Evolutionary conservation across 2,113 vertebrate species (phyloP), one percentile per base, ranked within the genome.

Genomic region (Dipodomys spectabilis): DNA sequence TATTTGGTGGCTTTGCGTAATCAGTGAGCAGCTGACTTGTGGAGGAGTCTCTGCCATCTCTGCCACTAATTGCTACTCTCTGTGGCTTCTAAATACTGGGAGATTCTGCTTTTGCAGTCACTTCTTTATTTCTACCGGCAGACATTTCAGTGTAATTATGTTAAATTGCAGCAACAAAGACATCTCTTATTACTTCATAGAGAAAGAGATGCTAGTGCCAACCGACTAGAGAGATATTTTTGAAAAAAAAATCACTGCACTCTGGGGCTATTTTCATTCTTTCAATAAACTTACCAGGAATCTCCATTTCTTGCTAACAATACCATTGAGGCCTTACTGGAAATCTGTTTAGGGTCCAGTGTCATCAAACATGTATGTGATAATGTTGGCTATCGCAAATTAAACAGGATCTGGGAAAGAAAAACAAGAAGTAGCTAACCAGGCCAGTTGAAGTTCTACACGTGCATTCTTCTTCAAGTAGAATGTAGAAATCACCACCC

Each of bases 71-170:
- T 2, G 19, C 23, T 32, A 64, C 35, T 86, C 53, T 35, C n/a
- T 77, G 13, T 71, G 30, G 44, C 20, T 84, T 68, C 12, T 60
- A 57, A 72, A 64, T 72, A 27, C 22, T 45, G 13, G 44, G 23
- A 84, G 78, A 35, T 62, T 25, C 11, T 44, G 35, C 64, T 65
- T 77, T 39, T 60, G 9, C 6, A 25, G 10, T 49, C 1, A 32
- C n/a, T 45, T 44, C 30, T 49, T 45, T 30, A 73, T 22, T 82
- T 85, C 28, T 28, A 18, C 35, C 44, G 45, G 60, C n/a, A 83
- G 45, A 25, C 30, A n/a, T 86, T 87, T 90, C 39, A 69, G 75
- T 68, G 28, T 90, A 73, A 90, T 94, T 93, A 74, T 16, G 73
- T 64, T 23, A 62, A 69, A 62, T 71, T 89, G 86, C 60, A 19